Conservation (phyloP, 2,888 invertebrate genomes). For the Calameuta idolon region DNA sequence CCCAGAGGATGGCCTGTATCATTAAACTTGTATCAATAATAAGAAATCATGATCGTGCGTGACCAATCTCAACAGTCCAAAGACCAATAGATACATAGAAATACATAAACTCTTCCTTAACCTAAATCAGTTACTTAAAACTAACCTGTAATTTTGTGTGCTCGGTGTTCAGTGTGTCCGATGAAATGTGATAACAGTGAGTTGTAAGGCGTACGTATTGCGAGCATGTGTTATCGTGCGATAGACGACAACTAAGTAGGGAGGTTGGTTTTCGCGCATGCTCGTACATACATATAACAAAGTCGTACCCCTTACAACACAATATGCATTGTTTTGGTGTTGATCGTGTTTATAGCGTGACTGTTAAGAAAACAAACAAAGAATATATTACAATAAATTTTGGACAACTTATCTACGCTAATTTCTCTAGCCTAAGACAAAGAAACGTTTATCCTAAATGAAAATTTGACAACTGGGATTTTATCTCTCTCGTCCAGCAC, state of each 20-base stretch:
- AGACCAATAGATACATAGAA: conserved; percentile 21
- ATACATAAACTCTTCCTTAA: conserved; percentile 23
- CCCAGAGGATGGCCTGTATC: not conserved
- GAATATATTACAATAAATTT: conserved; percentile 36
- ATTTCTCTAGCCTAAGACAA: conserved; percentile 24
- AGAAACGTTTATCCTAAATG: conserved; percentile 10
- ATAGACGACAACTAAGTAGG: not conserved
- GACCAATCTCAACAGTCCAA: conserved; percentile 7
- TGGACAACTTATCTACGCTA: conserved; percentile 23
- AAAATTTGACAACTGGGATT: conserved; percentile 8
- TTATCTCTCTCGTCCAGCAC: not conserved
- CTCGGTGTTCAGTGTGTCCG: not conserved
- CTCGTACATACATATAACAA: conserved; percentile 7
- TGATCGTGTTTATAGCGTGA: not conserved
- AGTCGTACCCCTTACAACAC: not conserved
- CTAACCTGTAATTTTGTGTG: conserved; percentile 21
- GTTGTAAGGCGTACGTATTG: not conserved
- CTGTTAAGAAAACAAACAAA: conserved; percentile 20
- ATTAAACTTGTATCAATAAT: not conserved
- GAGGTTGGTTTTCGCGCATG: conserved; percentile 12
- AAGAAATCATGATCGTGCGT: conserved; percentile 4
- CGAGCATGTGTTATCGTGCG: not conserved
- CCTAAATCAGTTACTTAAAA: conserved; percentile 30
- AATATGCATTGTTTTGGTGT: not conserved
- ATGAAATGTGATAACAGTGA: not conserved